Base-by-base conservation (phyloP, 2,113 vertebrate genomes). In the Tachysurus fulvidraco region DNA sequence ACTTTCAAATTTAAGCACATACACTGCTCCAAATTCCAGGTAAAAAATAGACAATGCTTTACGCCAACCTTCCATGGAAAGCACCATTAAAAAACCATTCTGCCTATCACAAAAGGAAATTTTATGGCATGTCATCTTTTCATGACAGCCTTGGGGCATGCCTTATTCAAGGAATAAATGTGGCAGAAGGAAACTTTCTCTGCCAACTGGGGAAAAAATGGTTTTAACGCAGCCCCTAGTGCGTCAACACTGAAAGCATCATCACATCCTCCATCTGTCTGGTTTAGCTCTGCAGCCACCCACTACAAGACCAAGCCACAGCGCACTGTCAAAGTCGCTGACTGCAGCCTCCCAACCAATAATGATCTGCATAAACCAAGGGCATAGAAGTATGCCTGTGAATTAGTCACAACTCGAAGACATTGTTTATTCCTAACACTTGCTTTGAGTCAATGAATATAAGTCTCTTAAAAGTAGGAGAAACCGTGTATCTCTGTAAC, bases 181-280 rank as follows among this genome's bases (percentile, higher is more conserved):
- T 83, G 86, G 71, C 71, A 87, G 86, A 83, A 87, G 81, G 59
- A 50, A 87, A 64, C 86, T 78, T 87, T 74, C 21, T 78, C 81
- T 67, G 86, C 69, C 71, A 67, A 83, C 16, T 14, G 23, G 16
- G 12, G 41, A 3, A 83, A 55, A 60, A 86, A 87, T 59, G 52
- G n/a, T 71, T 83, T 65, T 77, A 60, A 77, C 46, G 30, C 81
- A 83, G 81, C 59, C 25, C 81, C 50, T 78, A 78, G 81, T 78
- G 81, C 81, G 73, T 87, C 81, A 83, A 77, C 69, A 87, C 71
- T 83, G 81, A 87, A 87, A 57, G 81, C 60, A 52, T 83, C 81
- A 83, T 77, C 81, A 77, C 86, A 87, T 87, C 81, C 81, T 83
- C 81, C 65, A 81, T 87, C 81, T 62, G 67, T 83, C 59, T 77